phyloP scores from a whole-genome alignment of 2,113 vertebrate species.

The Sylvicapra grimmia region DNA sequence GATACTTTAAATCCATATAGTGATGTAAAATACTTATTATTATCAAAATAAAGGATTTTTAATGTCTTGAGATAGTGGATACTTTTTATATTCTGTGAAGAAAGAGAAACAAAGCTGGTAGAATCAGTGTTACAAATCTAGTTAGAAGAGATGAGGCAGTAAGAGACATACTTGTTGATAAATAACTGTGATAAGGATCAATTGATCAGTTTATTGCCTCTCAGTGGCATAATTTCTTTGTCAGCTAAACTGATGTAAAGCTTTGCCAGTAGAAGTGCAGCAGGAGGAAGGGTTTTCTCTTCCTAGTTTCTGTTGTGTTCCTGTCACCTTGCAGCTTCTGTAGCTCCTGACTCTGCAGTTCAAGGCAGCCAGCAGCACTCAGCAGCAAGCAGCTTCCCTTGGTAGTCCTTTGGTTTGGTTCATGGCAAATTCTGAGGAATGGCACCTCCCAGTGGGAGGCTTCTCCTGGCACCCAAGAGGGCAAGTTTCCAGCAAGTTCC shows the following conservation, averaged over 20 bases:
- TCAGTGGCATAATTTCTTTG: background rate
- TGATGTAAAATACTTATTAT: background rate
- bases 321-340: background rate
- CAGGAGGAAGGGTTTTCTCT: background rate
- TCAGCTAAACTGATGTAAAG: background rate
- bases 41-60: background rate
- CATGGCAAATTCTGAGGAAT: background rate
- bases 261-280: background rate
- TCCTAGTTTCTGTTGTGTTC: background rate
- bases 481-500: background rate
- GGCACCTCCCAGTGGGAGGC: accelerated
- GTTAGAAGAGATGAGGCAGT: background rate
- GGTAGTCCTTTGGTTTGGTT: background rate
- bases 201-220: background rate
- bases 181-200: background rate
- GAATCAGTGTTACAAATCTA: background rate
- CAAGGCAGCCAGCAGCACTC: background rate
- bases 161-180: background rate
- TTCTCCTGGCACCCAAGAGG: background rate
- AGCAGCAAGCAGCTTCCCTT: background rate
- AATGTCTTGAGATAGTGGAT: background rate
- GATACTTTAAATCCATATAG: background rate
- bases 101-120: background rate
- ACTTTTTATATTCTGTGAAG: background rate
- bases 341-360: background rate